A percentile compares a stretch with the other conserved stretches of the same genome.
These are phyloP conservation scores for Catharus bicknelli DNA, from an alignment of 2,113 vertebrate species.

Conservation along the genomic window DNA sequence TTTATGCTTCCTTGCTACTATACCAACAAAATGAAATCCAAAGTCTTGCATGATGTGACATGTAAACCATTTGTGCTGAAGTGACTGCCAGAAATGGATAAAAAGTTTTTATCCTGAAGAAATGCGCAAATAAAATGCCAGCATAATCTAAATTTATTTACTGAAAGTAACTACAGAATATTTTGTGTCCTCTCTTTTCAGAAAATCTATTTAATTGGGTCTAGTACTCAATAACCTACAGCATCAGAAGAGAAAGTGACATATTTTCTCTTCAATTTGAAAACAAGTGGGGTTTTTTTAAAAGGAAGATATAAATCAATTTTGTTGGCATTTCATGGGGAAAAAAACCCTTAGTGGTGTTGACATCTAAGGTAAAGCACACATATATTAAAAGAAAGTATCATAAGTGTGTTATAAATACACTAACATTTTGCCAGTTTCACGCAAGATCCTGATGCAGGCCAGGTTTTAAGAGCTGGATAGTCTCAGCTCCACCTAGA, in stretches of 20 bases:
- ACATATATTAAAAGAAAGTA: not conserved
- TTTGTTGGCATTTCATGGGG: not conserved
- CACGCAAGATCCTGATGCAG: not conserved
- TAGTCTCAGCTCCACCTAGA: not conserved
- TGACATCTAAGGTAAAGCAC: constrained; percentile 15
- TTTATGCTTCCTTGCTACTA: constrained; percentile 59
- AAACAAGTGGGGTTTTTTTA: not conserved
- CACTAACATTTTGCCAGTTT: not conserved
- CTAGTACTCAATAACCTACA: not conserved
- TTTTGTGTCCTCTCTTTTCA: not conserved
- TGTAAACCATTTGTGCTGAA: constrained; percentile 61
- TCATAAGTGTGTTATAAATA: not conserved
- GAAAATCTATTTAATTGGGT: not conserved
- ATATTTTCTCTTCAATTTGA: not conserved
- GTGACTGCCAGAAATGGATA: constrained; percentile 40
- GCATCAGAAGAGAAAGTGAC: not conserved
- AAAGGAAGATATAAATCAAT: not conserved
- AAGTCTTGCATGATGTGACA: constrained; percentile 67
- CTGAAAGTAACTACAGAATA: not conserved
- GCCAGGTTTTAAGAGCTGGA: not conserved
- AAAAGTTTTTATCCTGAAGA: constrained; percentile 48
- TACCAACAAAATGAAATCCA: constrained; percentile 57
- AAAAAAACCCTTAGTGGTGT: not conserved
- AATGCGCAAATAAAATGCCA: constrained; percentile 44
- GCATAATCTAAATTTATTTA: constrained; percentile 34